Conservation (phyloP, 1,140 invertebrate genomes). For the Drosophila lini region DNA sequence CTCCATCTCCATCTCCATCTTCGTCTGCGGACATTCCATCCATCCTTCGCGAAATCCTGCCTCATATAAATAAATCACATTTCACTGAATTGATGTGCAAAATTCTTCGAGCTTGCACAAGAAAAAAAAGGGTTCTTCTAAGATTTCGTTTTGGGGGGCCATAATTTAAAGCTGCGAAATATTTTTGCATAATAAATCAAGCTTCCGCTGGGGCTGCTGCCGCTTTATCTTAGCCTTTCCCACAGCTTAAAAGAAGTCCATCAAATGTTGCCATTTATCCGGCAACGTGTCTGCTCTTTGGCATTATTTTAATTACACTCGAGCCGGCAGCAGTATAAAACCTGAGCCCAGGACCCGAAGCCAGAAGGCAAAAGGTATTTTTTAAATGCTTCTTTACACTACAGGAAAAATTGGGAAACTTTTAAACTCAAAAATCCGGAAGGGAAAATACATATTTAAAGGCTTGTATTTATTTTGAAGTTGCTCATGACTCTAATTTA, state of each 20-base stretch:
- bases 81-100: slow-evolving; percentile 71
- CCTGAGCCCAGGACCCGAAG: slow-evolving; percentile 21
- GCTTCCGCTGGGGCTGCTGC: slow-evolving; percentile 48
- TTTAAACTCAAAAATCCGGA: background rate
- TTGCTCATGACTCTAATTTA: background rate
- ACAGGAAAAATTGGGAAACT: background rate
- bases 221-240: slow-evolving; percentile 19
- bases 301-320: slow-evolving; percentile 77
- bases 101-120: slow-evolving; percentile 42
- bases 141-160: slow-evolving; percentile 39
- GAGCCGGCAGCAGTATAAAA: slow-evolving; percentile 40
- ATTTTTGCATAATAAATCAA: slow-evolving; percentile 80
- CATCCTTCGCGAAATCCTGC: slow-evolving; percentile 33
- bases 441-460: no score
- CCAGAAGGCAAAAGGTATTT: slow-evolving; percentile 57
- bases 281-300: slow-evolving; percentile 62
- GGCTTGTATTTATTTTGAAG: background rate
- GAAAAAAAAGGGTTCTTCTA: slow-evolving; percentile 26
- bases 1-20: background rate
- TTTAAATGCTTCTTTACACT: slow-evolving; percentile 61
- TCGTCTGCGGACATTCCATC: slow-evolving; percentile 11
- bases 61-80: slow-evolving; percentile 80
- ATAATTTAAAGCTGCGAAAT: slow-evolving; percentile 65
- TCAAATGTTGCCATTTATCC: slow-evolving; percentile 59
- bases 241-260: slow-evolving; percentile 40